These are phyloP conservation scores for Chaunax sp. DNA, from an alignment of 2,797 vertebrate species.

Conservation along the genomic window DNA sequence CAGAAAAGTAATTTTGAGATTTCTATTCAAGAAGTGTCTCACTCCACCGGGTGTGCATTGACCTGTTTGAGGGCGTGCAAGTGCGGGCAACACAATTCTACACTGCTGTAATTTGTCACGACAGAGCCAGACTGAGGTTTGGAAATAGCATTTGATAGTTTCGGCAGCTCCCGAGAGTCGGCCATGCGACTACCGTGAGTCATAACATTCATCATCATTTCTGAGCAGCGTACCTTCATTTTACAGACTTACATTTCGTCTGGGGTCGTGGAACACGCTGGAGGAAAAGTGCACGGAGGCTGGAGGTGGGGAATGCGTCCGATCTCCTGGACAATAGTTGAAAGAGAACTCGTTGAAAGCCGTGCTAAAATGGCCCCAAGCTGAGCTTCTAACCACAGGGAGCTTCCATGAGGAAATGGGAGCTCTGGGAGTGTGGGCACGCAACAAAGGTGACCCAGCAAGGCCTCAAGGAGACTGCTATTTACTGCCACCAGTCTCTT, in stretches of 20 bases:
- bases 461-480: conserved; percentile 44
- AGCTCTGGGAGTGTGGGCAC: conserved; percentile 29
- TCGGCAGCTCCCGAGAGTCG: conserved; percentile 35
- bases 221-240: conserved; percentile 28
- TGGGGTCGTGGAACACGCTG: conserved; percentile 10
- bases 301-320: conserved; percentile 19
- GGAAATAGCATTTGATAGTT: conserved; percentile 43
- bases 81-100: conserved; percentile 33
- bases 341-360: conserved; percentile 32
- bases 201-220: conserved; percentile 46
- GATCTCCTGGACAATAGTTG: conserved; percentile 39
- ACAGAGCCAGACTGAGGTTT: conserved; percentile 34
- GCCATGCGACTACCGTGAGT: conserved; percentile 48
- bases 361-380: conserved; percentile 41
- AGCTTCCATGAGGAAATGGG: conserved; percentile 41
- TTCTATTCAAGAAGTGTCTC: conserved; percentile 3
- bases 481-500: conserved; percentile 23
- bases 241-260: conserved; percentile 11
- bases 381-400: conserved; percentile 44
- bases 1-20: conserved; percentile 13
- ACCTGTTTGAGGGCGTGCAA: conserved; percentile 30
- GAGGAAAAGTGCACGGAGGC: neutral
- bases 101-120: conserved; percentile 44
- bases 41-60: conserved; percentile 21
- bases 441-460: conserved; percentile 57